Percentiles rank a stretch among this genome's conserved stretches.
These are phyloP conservation scores for Indri indri DNA, from an alignment of 2,113 vertebrate genomes.

Conservation along the genomic window DNA sequence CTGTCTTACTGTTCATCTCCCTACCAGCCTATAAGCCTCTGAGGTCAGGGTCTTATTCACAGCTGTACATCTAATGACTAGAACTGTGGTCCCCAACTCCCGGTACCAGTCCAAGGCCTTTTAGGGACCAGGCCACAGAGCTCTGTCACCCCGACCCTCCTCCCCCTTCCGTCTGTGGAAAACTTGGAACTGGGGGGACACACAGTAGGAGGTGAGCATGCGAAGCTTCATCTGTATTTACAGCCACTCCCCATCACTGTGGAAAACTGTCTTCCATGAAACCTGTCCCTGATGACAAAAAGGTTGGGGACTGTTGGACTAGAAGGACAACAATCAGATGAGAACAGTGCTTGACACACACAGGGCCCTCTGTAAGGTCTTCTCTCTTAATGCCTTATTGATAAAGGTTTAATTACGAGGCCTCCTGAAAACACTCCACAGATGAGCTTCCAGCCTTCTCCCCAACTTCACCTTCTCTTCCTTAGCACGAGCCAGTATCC, in stretches of 20 bases:
- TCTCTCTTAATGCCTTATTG: not conserved
- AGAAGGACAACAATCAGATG: not conserved
- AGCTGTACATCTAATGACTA: not conserved
- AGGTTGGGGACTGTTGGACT: no score
- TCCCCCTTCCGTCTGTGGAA: no score
- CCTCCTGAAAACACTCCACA: not conserved
- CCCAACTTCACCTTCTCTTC: not conserved
- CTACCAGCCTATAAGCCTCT: not conserved
- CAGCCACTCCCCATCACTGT: no score
- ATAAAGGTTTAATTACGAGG: not conserved
- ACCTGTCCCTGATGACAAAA: no score
- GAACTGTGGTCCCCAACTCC: no score
- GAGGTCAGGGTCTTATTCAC: not conserved
- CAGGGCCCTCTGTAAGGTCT: not conserved
- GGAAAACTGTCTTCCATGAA: no score
- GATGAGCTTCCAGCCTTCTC: not conserved
- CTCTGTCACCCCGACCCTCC: no score
- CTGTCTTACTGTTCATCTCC: not conserved
- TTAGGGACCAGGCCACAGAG: no score
- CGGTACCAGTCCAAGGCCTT: no score
- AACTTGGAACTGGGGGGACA: no score
- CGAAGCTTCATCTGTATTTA: no score
- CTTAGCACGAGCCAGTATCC: not conserved
- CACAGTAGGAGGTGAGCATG: no score
- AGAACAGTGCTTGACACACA: not conserved